Evolutionary conservation across 2,797 vertebrate species (phyloP), one percentile per base, ranked within the genome.

Genomic region (Trematomus bernacchii): DNA sequence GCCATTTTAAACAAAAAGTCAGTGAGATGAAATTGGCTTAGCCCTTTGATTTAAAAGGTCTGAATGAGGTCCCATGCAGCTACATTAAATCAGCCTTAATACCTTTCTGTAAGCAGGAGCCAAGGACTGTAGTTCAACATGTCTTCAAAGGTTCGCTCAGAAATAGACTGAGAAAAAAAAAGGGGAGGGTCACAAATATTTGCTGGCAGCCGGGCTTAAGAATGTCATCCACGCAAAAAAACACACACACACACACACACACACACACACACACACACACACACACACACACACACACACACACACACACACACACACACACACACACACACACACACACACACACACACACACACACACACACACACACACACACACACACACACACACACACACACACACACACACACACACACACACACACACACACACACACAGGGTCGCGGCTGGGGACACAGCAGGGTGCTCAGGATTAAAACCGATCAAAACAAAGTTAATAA

Each of bases 401-500:
- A 70, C 77, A 77, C 71, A 65, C 79, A 43, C 69, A 75, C n/a
- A 75, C 33, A 57, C 43, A 71, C 64, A 66, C 62, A 59, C 18
- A 48, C 47, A 48, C 47, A 48, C 48, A 53, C 53, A 54, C 27
- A 55, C 30, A 57, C 3, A 61, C 60, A 68, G 79, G 78, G 87
- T 85, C 12, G 66, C 77, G 83, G 74, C 73, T 48, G 52, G 77
- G 72, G 89, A 89, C 88, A 81, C 88, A 81, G 87, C 83, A 80
- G 91, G 92, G 86, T 59, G 86, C 55, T 23, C 46, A 70, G 91
- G 94, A 95, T 95, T 94, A 95, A 90, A 93, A 88, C 80, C 85
- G 95, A 95, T 94, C 93, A 95, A 94, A 94, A 93, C 93, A 90
- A 89, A 89, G 91, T 92, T 94, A 94, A 95, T 93, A 94, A 89